Base-by-base conservation (phyloP, 2,113 vertebrate genomes). In the Paralichthys olivaceus region DNA sequence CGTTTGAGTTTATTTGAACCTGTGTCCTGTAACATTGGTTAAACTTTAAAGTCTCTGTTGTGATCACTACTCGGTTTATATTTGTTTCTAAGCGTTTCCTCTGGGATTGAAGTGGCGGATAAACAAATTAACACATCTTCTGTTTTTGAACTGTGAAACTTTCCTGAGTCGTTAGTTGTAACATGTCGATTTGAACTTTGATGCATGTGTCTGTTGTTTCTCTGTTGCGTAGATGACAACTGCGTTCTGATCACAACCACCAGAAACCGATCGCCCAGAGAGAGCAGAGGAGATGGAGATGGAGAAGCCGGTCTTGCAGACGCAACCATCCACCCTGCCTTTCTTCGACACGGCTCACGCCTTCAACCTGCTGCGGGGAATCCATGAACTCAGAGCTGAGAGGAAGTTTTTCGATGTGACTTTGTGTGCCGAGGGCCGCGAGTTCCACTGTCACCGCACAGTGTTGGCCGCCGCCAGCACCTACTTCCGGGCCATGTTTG, bases 401-500 rank as follows among this genome's bases (percentile, higher is more conserved):
- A 92, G 96, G 4, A 97, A 97, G 92, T 96, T 99, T 75, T 95
- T 98, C 54, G 98, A 99, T 6, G 96, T 99, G 89, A 99, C 97
- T 0, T 85, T 98, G 83, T 96, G 95, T 2, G 98, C 96, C 2
- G 97, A 96, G 12, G 97, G 96, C 4, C 93, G 94, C 2, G 97
- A 98, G 89, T 98, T 98, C 45, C 96, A 96, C 17, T 98, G 97
- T 3, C 98, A 99, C 93, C 96, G 97, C 19, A 97, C 97, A 0
- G 98, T 99, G 37, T 91, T 99, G 91, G 98, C 98, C 0, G 98
- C 98, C 0, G 96, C 98, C 83, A 98, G 97, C 56, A 97, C 94
- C 43, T 99, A 99, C 87, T 99, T 99, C 94, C 95, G 96, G 0
- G 98, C 98, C 69, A 99, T 99, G 98, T 99, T 99, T 19, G 94